Conservation (phyloP, 1,140 invertebrate species). For the Dinoponera quadriceps region DNA sequence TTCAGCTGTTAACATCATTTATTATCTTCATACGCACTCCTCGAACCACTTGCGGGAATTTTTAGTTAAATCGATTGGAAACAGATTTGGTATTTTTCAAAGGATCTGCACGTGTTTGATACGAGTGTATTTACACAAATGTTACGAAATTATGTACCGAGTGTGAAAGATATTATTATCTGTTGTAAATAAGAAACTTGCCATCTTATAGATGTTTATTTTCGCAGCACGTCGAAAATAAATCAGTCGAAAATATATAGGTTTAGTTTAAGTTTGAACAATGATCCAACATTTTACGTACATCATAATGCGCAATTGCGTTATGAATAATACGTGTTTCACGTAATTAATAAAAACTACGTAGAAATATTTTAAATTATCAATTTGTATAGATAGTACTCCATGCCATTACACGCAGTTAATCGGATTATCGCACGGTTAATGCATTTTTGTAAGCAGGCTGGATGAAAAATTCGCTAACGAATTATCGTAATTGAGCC, state of each 20-base stretch:
- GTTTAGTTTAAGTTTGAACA: too few species aligned
- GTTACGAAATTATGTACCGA: not conserved
- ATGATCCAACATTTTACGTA: too few species aligned
- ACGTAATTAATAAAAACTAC: too few species aligned
- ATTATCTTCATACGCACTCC: not conserved
- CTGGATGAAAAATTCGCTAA: constrained; percentile 19
- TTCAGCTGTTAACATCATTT: not conserved
- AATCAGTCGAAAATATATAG: not conserved
- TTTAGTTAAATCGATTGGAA: not conserved
- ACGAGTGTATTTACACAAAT: constrained; percentile 13
- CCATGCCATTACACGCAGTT: not conserved
- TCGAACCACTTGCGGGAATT: not conserved
- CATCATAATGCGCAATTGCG: too few species aligned
- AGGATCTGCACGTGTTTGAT: not conserved
- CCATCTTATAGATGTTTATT: not conserved
- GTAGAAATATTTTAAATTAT: not conserved
- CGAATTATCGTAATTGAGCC: not conserved
- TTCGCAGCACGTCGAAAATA: not conserved
- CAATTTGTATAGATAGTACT: not conserved
- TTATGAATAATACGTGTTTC: too few species aligned
- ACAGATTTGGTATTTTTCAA: constrained; percentile 3
- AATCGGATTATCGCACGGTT: not conserved
- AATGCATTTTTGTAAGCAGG: constrained; percentile 9
- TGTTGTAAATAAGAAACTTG: not conserved
- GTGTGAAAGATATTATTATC: not conserved